Percentiles rank a stretch among this genome's conserved stretches.
Conservation (phyloP, 2,113 vertebrate species). For the Glaucomys volans region DNA sequence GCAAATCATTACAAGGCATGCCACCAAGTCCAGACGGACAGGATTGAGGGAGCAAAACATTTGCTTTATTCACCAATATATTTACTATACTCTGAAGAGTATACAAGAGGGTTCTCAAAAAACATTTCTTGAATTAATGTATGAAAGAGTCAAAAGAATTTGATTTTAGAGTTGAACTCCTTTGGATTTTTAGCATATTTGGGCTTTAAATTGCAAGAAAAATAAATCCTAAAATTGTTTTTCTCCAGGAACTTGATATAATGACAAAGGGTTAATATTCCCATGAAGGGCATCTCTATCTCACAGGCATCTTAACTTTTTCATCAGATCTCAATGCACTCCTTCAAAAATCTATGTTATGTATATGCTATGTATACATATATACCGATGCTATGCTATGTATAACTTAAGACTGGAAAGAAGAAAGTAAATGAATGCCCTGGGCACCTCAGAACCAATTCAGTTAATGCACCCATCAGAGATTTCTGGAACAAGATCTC, state of each 20-base stretch:
- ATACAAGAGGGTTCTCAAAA: neutral
- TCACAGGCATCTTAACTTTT: neutral
- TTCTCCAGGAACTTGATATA: neutral
- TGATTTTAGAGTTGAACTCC: neutral
- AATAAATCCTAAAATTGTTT: neutral
- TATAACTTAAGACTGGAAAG: neutral
- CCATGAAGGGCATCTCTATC: neutral
- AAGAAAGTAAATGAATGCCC: neutral
- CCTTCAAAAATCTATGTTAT: neutral
- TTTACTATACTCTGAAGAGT: neutral
- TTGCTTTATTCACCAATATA: neutral
- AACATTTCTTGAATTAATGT: neutral
- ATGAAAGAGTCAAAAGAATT: neutral
- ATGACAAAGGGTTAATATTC: neutral
- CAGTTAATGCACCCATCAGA: neutral
- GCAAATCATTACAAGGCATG: neutral
- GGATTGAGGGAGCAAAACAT: no score
- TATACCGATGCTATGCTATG: neutral
- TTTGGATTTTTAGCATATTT: neutral
- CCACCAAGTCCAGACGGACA: neutral
- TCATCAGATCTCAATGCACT: neutral
- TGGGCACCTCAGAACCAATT: neutral
- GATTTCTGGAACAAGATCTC: neutral
- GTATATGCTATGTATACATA: no score
- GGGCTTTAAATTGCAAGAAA: neutral